phyloP scores from a whole-genome alignment of 37 sponge, comb jelly and placozoan genomes.

The Chondrosia reniformis region DNA sequence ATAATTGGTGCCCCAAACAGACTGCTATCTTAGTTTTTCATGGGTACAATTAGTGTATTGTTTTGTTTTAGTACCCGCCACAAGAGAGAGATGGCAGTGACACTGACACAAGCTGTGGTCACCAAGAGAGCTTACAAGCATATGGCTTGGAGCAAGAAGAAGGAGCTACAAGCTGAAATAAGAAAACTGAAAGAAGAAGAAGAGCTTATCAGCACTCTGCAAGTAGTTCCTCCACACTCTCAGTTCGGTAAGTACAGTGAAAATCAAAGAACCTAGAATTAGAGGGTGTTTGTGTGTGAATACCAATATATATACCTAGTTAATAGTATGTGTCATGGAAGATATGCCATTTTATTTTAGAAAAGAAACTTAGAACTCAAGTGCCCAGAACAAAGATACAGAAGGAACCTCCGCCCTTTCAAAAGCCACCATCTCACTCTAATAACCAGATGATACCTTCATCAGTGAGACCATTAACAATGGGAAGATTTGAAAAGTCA shows the following conservation, averaged over 20 bases:
- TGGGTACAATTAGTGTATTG: background rate
- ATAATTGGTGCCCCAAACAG: too few relatives aligned
- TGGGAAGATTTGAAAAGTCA: background rate
- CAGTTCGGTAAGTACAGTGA: background rate
- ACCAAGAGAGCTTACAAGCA: slow-evolving; percentile 62
- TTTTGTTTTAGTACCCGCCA: slow-evolving; percentile 15
- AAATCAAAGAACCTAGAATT: too few relatives aligned
- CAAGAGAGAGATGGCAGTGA: slow-evolving; percentile 48
- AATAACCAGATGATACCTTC: background rate
- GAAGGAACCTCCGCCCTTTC: too few relatives aligned
- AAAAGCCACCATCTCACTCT: too few relatives aligned
- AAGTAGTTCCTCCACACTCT: background rate
- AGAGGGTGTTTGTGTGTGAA: too few relatives aligned
- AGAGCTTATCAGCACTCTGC: slow-evolving; percentile 1
- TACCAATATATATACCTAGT: too few relatives aligned
- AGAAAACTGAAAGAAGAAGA: slow-evolving; percentile 28
- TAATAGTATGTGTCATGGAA: too few relatives aligned
- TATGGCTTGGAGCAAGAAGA: slow-evolving; percentile 63
- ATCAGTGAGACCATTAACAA: background rate
- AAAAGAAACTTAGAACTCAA: too few relatives aligned
- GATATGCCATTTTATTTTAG: too few relatives aligned
- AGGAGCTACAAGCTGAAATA: slow-evolving; percentile 42
- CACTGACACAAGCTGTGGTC: slow-evolving; percentile 43
- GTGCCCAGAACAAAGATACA: too few relatives aligned
- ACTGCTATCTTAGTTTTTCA: too few relatives aligned